Base-by-base conservation (phyloP, 2,888 invertebrate genomes). In the Hipparchia sbordonii region DNA sequence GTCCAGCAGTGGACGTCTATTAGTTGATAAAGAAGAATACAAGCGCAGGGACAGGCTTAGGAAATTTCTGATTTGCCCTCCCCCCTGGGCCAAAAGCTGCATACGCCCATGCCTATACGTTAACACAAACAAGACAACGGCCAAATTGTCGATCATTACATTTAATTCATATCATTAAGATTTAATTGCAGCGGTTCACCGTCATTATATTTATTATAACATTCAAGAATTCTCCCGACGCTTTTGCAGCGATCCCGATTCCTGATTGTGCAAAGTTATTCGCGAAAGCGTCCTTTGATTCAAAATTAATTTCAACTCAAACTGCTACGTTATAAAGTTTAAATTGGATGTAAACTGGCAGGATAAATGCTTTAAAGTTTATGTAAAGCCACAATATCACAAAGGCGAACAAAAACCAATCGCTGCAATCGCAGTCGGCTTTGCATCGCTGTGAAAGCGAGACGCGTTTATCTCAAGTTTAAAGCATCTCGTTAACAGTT, bases 401-500 rank as follows among this genome's bases (percentile, higher is more conserved):
- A 57, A 56, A 67, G 70, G 63, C 67, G 12, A 39, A 68, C 62
- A 67, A 70, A 69, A 70, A 63, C 68, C 67, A 48, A 52, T 33
- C 48, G 68, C 76, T 6, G 46, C 67, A 48, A 45, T 48, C 56
- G 70, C 76, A 76, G 76, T 76, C 69, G 57, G 62, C 62, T 72
- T 70, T 65, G 59, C 63, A 70, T 54, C 72, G 70, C 61, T 59
- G 60, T 46, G 2, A 39, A 12, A 56, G 39, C 10, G 61, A 56
- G 54, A 76, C 76, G 76, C n/a, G 66, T 51, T 33, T 59, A 65
- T 70, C 39, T 10, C 57, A 59, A 60, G 23, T 61, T 57, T 63
- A 70, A 71, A 72, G 33, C 71, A 45, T 67, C 33, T 65, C 23
- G 65, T 52, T 62, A 39, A 23, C 13, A 39, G 39, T 13, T 57